phyloP scores from a whole-genome alignment of 2,888 invertebrate genomes.

The Leucozona laternaria region DNA sequence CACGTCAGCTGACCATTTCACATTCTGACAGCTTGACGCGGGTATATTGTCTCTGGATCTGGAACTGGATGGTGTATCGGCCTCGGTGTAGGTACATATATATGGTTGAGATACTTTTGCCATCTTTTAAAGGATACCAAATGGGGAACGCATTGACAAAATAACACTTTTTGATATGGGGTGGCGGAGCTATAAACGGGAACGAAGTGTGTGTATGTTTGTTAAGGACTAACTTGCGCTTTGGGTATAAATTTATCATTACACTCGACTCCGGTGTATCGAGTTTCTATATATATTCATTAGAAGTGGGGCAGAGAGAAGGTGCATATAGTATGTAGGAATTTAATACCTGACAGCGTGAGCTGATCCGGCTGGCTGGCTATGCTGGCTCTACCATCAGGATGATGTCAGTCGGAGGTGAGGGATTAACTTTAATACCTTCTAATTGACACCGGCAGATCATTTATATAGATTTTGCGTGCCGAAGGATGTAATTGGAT shows the following conservation, averaged over 20 bases:
- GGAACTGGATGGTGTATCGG: conserved; percentile 11
- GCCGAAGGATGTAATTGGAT: conserved; percentile 63
- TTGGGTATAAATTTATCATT: conserved; percentile 47
- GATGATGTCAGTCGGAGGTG: conserved; percentile 59
- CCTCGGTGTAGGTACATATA: background rate
- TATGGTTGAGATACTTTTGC: conserved; percentile 48
- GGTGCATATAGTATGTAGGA: conserved; percentile 31
- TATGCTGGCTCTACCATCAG: background rate
- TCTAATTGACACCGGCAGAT: conserved; percentile 82
- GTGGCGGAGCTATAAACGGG: background rate
- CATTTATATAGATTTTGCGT: conserved; percentile 62
- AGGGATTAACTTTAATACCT: conserved; percentile 82
- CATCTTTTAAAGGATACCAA: conserved; percentile 38
- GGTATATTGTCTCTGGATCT: conserved; percentile 46
- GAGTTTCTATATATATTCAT: background rate
- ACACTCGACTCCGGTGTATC: conserved; percentile 5
- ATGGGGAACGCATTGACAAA: conserved; percentile 57
- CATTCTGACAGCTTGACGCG: conserved; percentile 73
- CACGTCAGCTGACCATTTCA: conserved; percentile 63
- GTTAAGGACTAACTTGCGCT: conserved; percentile 16
- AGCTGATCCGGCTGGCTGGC: conserved; percentile 32
- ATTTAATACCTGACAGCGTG: conserved; percentile 73
- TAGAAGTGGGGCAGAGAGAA: background rate
- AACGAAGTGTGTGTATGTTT: conserved; percentile 15
- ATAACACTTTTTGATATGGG: conserved; percentile 32